A percentile compares a stretch with the other conserved stretches of the same genome.
Conservation (phyloP, 2,888 invertebrate species). For the Nematopogon swammerdamellus region DNA sequence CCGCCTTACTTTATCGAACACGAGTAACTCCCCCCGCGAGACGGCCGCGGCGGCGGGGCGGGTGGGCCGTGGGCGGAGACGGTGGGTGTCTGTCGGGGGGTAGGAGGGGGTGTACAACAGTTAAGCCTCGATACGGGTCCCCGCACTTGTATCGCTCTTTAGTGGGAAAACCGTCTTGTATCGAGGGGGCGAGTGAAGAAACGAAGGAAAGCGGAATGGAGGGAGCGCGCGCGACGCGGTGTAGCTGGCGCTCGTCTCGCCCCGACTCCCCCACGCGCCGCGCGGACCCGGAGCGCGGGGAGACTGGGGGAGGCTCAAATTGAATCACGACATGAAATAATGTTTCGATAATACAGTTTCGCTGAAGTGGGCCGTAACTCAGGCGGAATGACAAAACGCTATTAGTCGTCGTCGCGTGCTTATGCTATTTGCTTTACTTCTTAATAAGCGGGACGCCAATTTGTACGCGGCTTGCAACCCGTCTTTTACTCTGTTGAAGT, state of each 20-base stretch:
- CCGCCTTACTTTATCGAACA: background rate
- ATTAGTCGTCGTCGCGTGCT: background rate
- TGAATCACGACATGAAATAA: background rate
- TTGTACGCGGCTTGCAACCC: background rate
- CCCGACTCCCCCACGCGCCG: background rate
- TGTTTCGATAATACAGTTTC: background rate
- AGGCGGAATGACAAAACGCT: background rate
- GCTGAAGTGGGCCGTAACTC: background rate
- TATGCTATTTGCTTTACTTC: background rate
- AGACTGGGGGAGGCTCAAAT: background rate
- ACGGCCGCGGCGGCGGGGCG: too few species aligned
- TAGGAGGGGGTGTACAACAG: background rate
- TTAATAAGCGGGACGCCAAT: background rate
- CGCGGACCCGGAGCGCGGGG: background rate
- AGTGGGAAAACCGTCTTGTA: background rate
- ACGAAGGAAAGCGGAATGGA: too few species aligned
- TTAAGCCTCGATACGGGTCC: background rate
- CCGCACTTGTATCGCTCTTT: background rate
- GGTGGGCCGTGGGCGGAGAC: too few species aligned
- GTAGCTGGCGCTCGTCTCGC: background rate
- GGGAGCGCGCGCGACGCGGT: background rate
- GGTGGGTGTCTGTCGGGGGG: too few species aligned
- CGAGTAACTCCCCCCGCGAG: background rate
- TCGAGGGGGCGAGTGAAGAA: background rate
- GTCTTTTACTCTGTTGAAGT: too few species aligned